Evolutionary conservation across 2,888 invertebrate genomes (phyloP), one percentile per base, ranked within the genome.

Genomic region (Anaspis maculata): DNA sequence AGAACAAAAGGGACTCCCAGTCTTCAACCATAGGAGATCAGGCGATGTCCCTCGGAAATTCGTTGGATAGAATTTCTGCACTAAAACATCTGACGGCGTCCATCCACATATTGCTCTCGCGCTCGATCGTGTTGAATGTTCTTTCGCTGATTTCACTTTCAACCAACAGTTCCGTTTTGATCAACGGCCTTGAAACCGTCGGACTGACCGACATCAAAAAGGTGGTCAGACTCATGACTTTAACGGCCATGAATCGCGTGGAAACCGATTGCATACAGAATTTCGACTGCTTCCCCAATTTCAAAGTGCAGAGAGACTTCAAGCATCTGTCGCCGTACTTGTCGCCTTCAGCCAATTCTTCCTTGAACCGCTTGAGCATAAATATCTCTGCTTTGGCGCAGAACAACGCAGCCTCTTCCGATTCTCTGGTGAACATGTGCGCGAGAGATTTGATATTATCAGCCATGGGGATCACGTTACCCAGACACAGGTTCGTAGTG

Each of bases 141-240:
- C 59, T 77, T 3, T 68, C 71, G 1, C 61, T 74, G 3, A 42
- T 66, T 3, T 45, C 51, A 3, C 45, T 55, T 32, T 60, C 51
- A 34, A 51, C 58, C 3, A 59, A 58, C 40, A 52, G 56, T 11
- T 51, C 52, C 13, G 53, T 54, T 30, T 45, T 66, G 30, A 54
- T 61, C 3, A 55, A 51, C 25, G 61, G 58, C 40, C 49, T 66
- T 26, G 59, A 64, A 39, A 49, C 55, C 15, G 62, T 66, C 12
- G 65, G 65, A n/a, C 57, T 77, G 34, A 69, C 71, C 2, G 75
- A 77, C 54, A 71, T 77, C 19, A 66, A 70, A 32, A 70, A 73
- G 49, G 67, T 76, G 1, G 71, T 76, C 1, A 66, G 70, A 7
- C 61, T 77, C 14, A 76, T 77, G 77, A 72, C 72, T 13, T 55